Evolutionary conservation across 2,113 vertebrate genomes (phyloP).

Genomic region (Urocynchramus pylzowi): DNA sequence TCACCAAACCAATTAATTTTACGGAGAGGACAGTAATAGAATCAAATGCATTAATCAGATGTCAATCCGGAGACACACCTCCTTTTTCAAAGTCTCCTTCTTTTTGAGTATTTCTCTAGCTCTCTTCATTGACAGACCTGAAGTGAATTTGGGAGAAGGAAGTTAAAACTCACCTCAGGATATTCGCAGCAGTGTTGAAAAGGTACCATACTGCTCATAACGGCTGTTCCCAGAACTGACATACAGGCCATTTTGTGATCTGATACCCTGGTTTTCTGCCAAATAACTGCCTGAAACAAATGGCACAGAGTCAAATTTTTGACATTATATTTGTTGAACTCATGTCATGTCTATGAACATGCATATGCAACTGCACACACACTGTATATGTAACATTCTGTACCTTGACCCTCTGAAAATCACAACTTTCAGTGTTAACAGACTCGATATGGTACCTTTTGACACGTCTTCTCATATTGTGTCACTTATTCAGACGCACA

Average conservation of each 20-base stretch:
- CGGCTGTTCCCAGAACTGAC: conserved; percentile 83
- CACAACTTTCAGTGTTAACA: conserved; percentile 15
- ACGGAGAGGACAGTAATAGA: background rate
- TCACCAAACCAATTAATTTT: conserved; percentile 61
- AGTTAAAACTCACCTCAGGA: conserved; percentile 79
- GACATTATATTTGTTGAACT: conserved; percentile 70
- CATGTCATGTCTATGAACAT: conserved; percentile 62
- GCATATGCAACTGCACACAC: conserved; percentile 42
- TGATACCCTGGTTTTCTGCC: conserved; percentile 90
- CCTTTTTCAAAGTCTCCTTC: background rate
- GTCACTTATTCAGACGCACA: background rate
- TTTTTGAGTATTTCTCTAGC: background rate
- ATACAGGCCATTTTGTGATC: conserved; percentile 89
- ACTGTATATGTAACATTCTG: conserved; percentile 64
- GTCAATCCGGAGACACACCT: background rate
- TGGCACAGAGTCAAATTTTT: conserved; percentile 72
- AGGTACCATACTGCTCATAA: conserved; percentile 82
- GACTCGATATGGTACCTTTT: background rate
- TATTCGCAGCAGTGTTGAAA: conserved; percentile 83
- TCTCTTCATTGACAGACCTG: background rate
- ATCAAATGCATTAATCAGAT: background rate
- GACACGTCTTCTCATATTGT: background rate
- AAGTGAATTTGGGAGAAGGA: background rate
- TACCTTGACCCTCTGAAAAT: conserved; percentile 44
- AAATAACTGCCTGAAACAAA: conserved; percentile 87